A percentile compares a stretch with the other conserved stretches of the same genome.
Evolutionary conservation across 2,888 invertebrate species (phyloP).

Genomic region (Meta bourneti): DNA sequence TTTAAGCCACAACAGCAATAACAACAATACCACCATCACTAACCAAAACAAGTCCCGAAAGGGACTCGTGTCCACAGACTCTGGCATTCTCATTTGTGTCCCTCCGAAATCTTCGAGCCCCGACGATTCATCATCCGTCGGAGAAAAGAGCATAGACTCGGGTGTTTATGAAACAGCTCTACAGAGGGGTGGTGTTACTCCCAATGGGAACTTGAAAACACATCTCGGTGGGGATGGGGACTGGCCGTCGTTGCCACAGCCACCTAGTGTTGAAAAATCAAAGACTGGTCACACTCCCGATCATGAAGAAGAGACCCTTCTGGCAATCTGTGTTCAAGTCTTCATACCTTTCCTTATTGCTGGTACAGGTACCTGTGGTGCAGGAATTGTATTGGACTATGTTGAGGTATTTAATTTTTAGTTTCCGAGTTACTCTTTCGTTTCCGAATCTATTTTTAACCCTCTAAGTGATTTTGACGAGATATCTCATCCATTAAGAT

Average conservation of each 20-base stretch:
- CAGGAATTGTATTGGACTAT: constrained; percentile 90
- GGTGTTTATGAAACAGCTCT: constrained; percentile 36
- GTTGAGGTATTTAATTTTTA: constrained; percentile 82
- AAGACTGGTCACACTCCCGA: background rate
- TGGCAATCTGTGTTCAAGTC: constrained; percentile 89
- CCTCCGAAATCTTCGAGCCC: background rate
- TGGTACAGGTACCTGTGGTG: constrained; percentile 95
- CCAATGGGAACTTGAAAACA: constrained; percentile 15
- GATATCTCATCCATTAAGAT: no score
- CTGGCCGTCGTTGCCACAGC: background rate
- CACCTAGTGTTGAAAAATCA: background rate
- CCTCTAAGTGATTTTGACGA: no score
- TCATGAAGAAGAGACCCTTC: constrained; percentile 79
- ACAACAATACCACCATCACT: constrained; percentile 28
- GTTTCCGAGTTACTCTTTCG: background rate
- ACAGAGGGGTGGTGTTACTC: background rate
- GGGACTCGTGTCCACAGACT: constrained; percentile 53
- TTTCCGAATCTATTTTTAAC: no score
- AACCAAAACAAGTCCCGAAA: constrained; percentile 34
- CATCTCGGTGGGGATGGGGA: background rate
- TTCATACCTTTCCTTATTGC: constrained; percentile 89
- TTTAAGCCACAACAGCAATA: constrained; percentile 34
- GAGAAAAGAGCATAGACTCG: constrained; percentile 65
- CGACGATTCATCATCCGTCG: constrained; percentile 50
- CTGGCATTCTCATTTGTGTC: constrained; percentile 59